These are phyloP conservation scores for Allobates femoralis DNA, from an alignment of 2,797 vertebrate genomes.

Conservation along the genomic window DNA sequence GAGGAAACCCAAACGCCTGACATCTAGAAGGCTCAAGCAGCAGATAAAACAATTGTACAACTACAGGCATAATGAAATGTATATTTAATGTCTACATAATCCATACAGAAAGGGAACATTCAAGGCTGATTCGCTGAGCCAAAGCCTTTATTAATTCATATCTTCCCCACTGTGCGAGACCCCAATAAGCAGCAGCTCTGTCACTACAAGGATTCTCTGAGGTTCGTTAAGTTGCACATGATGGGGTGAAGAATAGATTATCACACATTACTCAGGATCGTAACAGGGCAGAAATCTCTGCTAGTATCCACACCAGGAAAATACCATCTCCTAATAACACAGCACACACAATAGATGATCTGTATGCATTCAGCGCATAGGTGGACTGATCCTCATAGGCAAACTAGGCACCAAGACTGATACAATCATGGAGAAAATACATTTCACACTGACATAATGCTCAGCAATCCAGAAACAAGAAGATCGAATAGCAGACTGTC, in stretches of 20 bases:
- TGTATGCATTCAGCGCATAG: background rate
- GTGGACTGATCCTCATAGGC: background rate
- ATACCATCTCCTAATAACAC: background rate
- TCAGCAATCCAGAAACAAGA: background rate
- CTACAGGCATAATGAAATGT: slow-evolving; percentile 50
- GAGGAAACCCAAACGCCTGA: slow-evolving; percentile 37
- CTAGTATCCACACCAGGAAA: slow-evolving; percentile 1
- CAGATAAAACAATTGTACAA: slow-evolving; percentile 29
- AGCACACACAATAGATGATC: background rate
- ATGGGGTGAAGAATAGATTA: slow-evolving; percentile 35
- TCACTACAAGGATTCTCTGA: slow-evolving; percentile 27
- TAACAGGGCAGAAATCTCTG: slow-evolving; percentile 10
- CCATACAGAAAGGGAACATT: slow-evolving; percentile 1
- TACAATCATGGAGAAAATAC: background rate
- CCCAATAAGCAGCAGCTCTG: slow-evolving; percentile 27
- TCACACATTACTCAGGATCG: slow-evolving; percentile 41
- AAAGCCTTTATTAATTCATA: slow-evolving; percentile 33
- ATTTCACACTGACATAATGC: background rate
- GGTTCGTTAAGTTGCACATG: slow-evolving; percentile 30
- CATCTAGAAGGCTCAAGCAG: slow-evolving; percentile 31
- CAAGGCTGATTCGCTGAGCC: slow-evolving; percentile 15
- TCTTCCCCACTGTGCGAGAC: slow-evolving; percentile 29
- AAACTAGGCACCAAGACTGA: background rate
- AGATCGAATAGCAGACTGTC: background rate
- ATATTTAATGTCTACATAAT: slow-evolving; percentile 44